A percentile compares a stretch with the other conserved stretches of the same genome.
phyloP scores from a whole-genome alignment of 2,797 vertebrate genomes.

The Todus mexicanus region DNA sequence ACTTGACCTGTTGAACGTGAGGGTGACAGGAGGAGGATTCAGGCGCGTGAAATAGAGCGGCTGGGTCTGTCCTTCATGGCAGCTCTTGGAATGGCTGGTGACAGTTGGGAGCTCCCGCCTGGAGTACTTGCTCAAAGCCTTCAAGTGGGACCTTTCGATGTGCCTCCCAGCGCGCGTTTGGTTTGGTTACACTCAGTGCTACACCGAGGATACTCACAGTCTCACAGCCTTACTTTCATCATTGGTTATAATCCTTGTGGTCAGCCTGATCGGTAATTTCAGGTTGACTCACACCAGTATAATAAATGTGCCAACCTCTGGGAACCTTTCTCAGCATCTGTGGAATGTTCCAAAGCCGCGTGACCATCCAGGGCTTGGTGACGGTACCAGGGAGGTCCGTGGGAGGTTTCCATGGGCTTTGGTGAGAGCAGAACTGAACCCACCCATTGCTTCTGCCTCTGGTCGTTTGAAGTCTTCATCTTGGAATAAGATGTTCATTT shows the following conservation, averaged over 20 bases:
- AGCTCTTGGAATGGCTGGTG: background rate
- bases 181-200: background rate
- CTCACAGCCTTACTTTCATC: rapidly evolving
- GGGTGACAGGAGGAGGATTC: background rate
- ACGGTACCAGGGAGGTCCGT: background rate
- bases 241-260: background rate
- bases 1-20: background rate
- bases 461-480: background rate
- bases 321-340: rapidly evolving
- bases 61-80: background rate
- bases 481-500: background rate
- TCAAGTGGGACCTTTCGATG: background rate
- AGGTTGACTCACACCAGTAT: background rate
- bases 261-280: background rate
- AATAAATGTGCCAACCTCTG: background rate
- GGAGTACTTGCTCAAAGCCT: background rate
- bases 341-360: rapidly evolving
- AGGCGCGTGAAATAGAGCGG: background rate
- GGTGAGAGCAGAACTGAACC: background rate
- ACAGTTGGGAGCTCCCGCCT: rapidly evolving
- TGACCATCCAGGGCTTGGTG: background rate
- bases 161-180: no score
- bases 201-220: background rate
- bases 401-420: rapidly evolving
- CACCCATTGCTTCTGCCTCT: rapidly evolving